These are phyloP conservation scores for Syrrhaptes paradoxus DNA, from an alignment of 2,113 vertebrate genomes.

Conservation along the genomic window DNA sequence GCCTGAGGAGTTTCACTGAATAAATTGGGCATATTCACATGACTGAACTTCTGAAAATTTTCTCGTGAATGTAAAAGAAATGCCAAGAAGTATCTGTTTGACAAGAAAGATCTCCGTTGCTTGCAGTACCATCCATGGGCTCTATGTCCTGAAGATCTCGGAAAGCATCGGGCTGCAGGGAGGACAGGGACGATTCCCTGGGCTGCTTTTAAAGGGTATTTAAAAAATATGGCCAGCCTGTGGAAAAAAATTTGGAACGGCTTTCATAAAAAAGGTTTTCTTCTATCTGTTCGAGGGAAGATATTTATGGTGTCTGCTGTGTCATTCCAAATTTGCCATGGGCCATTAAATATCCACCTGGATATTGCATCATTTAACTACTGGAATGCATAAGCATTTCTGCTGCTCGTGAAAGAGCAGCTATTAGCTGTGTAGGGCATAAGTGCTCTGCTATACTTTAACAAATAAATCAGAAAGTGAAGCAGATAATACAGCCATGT, in stretches of 20 bases:
- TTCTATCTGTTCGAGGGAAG: conserved; percentile 59
- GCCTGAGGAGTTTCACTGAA: not conserved
- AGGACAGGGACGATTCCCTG: not conserved
- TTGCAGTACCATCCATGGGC: fast-evolving
- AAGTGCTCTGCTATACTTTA: conserved; percentile 5
- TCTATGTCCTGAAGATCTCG: not conserved
- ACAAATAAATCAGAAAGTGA: conserved; percentile 61
- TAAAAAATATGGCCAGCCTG: conserved; percentile 63
- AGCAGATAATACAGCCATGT: conserved; percentile 57
- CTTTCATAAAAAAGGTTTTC: conserved; percentile 62
- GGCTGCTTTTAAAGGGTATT: not conserved
- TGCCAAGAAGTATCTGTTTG: not conserved
- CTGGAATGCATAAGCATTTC: conserved; percentile 72
- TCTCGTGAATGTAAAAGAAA: not conserved
- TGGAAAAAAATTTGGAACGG: conserved; percentile 39
- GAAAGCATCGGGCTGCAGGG: not conserved
- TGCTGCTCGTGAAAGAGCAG: conserved; percentile 42
- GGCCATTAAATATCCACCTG: conserved; percentile 75
- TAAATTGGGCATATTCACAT: not conserved
- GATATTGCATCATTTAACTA: conserved; percentile 71
- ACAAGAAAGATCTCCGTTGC: not conserved
- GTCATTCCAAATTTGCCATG: conserved; percentile 70
- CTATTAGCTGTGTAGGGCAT: conserved; percentile 28
- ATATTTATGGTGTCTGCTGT: conserved; percentile 69
- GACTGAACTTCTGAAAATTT: not conserved